These are phyloP conservation scores for Sprattus sprattus DNA, from an alignment of 2,113 vertebrate genomes.

Conservation along the genomic window DNA sequence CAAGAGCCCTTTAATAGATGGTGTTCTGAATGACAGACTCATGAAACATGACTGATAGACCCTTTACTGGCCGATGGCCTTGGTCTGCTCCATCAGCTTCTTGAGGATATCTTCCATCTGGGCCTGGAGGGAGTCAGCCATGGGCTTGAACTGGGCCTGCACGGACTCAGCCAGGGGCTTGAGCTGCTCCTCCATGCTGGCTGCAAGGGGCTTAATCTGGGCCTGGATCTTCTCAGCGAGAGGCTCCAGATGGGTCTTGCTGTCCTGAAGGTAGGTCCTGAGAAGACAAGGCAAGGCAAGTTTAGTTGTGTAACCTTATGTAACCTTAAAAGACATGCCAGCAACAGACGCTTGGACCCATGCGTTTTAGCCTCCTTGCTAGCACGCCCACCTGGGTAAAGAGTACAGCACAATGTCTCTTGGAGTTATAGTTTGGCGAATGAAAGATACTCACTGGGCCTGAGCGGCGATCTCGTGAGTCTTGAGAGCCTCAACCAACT, in stretches of 20 bases:
- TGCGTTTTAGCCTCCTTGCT: no score
- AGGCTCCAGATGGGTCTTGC: constrained; percentile 55
- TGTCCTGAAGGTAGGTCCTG: constrained; percentile 57
- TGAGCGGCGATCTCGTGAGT: constrained; percentile 44
- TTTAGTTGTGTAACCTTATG: not conserved
- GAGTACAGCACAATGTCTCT: not conserved
- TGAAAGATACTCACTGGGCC: constrained; percentile 58
- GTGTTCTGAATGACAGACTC: not conserved
- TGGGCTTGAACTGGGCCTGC: constrained; percentile 54
- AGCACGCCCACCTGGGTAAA: not conserved
- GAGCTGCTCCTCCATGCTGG: constrained; percentile 50
- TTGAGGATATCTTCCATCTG: constrained; percentile 51
- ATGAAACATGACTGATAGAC: not conserved
- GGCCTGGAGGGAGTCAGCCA: constrained; percentile 43
- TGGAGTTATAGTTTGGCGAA: not conserved
- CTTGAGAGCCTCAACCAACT: constrained; percentile 38
- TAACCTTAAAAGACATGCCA: no score
- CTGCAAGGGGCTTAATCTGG: constrained; percentile 36
- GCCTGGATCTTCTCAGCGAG: constrained; percentile 51
- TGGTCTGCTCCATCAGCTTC: constrained; percentile 39
- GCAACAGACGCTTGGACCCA: no score
- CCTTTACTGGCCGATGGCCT: constrained; percentile 42
- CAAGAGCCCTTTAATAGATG: constrained; percentile 5
- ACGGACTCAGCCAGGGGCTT: constrained; percentile 48
- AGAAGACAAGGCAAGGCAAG: not conserved